A percentile compares a stretch with the other conserved stretches of the same genome.
phyloP scores from a whole-genome alignment of 2,797 vertebrate genomes.

The Lepilemur septentrionalis region DNA sequence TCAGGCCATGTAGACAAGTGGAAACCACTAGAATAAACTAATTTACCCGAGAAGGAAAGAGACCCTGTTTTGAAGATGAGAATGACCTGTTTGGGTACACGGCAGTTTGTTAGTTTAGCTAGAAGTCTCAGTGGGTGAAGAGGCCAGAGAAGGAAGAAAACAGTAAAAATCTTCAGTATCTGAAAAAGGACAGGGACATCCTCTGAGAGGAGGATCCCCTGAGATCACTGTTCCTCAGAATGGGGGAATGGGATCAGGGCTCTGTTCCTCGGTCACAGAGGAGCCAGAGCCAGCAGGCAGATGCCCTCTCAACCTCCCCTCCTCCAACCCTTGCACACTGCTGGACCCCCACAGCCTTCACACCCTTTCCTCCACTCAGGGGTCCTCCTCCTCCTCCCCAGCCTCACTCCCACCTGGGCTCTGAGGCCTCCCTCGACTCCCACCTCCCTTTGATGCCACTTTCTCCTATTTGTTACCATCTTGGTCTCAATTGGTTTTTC shows the following conservation, averaged over 20 bases:
- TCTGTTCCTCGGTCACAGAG: neutral
- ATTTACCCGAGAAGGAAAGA: neutral
- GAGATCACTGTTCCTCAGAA: neutral
- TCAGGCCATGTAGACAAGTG: neutral
- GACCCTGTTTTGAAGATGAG: neutral
- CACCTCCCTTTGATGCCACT: no score
- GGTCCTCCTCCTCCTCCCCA: neutral
- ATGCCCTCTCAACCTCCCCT: neutral
- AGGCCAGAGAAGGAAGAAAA: neutral
- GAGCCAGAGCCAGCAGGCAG: neutral
- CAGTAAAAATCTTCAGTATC: neutral
- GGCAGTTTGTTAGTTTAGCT: neutral
- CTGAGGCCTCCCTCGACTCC: neutral
- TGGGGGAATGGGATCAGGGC: neutral
- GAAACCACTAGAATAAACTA: neutral
- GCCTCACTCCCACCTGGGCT: neutral
- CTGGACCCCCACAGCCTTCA: neutral
- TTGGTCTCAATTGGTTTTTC: neutral
- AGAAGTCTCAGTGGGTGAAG: neutral
- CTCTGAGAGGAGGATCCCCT: no score
- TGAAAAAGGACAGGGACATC: neutral
- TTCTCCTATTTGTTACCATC: neutral
- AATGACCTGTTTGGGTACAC: neutral
- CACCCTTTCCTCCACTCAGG: fast-evolving
- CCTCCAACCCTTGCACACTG: neutral